These are phyloP conservation scores for Gorilla gorilla DNA, from an alignment of 2,113 vertebrate genomes.

Conservation along the genomic window DNA sequence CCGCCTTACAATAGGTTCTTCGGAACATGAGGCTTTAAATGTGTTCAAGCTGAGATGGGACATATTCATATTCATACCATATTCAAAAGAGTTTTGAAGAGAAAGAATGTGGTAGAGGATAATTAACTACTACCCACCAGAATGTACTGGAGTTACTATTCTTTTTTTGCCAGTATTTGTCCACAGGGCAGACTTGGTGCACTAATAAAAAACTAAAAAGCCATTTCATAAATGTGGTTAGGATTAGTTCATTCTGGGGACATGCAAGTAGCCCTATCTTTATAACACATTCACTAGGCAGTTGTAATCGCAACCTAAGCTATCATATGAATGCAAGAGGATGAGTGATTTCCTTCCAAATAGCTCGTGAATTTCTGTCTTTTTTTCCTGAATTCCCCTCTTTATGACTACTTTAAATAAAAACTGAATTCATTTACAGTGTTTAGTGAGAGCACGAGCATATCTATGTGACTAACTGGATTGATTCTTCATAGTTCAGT, in stretches of 20 bases:
- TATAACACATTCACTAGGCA: not conserved
- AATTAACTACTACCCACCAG: not conserved
- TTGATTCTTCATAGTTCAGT: not conserved
- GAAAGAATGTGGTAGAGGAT: not conserved
- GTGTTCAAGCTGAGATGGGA: not conserved
- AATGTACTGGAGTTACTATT: not conserved
- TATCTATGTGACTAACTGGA: not conserved
- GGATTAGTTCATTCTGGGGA: not conserved
- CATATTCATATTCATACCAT: not conserved
- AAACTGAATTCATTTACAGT: not conserved
- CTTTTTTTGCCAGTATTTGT: not conserved
- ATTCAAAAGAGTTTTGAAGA: not conserved
- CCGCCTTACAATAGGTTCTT: not conserved
- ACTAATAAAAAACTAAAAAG: not conserved
- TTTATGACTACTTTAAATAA: not conserved
- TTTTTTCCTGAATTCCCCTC: not conserved
- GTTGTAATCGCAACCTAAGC: not conserved
- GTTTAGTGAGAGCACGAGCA: not conserved
- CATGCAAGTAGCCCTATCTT: not conserved
- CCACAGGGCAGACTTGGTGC: not conserved
- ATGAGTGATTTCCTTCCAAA: not conserved
- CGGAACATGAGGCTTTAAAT: not conserved
- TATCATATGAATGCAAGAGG: not conserved
- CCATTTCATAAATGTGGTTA: not conserved
- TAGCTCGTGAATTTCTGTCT: not conserved